Conservation (phyloP, 1,140 invertebrate species). For the Aphelenchoides besseyi region DNA sequence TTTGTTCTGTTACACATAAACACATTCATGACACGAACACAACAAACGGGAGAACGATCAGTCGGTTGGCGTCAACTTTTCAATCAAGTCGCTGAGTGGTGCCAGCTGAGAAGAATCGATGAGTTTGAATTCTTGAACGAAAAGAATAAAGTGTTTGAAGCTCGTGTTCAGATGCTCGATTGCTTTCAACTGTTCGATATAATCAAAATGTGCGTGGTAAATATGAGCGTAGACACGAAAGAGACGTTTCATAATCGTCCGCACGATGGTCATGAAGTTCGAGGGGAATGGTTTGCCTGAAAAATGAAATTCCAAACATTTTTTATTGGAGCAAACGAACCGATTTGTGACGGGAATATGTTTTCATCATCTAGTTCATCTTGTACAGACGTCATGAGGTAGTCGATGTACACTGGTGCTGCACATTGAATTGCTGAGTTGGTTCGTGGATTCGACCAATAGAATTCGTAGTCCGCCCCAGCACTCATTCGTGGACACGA, state of each 20-base stretch:
- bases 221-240: conserved; percentile 99
- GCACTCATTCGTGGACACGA: conserved; percentile 91
- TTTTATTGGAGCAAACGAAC: conserved; percentile 65
- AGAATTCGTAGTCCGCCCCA: conserved; percentile 98
- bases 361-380: conserved; percentile 98
- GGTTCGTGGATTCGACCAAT: conserved; percentile 97
- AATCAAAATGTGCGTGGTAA: conserved; percentile 97
- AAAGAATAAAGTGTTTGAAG: conserved; percentile 99
- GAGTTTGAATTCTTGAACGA: conserved; percentile 94
- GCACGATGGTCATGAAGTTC: conserved; percentile 84
- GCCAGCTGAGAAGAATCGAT: conserved; percentile 69
- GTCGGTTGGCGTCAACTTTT: conserved; percentile 27
- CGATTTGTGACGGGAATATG: conserved; percentile 97
- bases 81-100: conserved; percentile 44
- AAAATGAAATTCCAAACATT: conserved; percentile 1
- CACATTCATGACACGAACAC: not conserved
- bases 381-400: conserved; percentile 99
- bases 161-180: conserved; percentile 99
- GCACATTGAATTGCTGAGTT: conserved; percentile 99
- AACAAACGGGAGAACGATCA: conserved; percentile 2
- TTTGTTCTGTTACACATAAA: not conserved
- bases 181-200: conserved; percentile 94
- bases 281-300: conserved; percentile 53
- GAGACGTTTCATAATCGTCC: conserved; percentile 93
- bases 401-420: conserved; percentile 98